Conservation (phyloP, 2,113 vertebrate species). For the Pangasianodon gigas region DNA sequence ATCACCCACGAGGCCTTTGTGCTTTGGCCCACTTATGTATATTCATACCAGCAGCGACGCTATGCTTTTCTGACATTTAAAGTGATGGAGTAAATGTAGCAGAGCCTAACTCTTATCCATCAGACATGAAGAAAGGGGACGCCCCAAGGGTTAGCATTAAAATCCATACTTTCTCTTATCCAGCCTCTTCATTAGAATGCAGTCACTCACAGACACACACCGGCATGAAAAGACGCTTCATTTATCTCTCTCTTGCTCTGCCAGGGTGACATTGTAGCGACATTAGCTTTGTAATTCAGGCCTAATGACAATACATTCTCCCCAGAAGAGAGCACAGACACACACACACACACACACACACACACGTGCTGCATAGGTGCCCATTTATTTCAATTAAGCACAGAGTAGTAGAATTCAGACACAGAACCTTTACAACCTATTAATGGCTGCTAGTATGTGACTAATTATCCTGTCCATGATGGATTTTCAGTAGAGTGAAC, state of each 20-base stretch:
- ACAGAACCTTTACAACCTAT: neutral
- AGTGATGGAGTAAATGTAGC: constrained; percentile 56
- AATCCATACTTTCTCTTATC: constrained; percentile 59
- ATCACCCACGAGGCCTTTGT: constrained; percentile 55
- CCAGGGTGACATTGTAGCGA: constrained; percentile 62
- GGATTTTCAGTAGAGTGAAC: constrained; percentile 7
- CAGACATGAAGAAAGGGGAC: constrained; percentile 51
- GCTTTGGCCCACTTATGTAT: constrained; percentile 36
- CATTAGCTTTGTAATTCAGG: constrained; percentile 61
- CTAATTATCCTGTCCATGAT: constrained; percentile 8
- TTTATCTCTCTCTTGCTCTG: constrained; percentile 69
- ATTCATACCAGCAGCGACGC: constrained; percentile 49
- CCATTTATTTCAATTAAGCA: constrained; percentile 43
- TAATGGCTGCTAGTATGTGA: constrained; percentile 22
- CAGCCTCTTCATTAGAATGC: constrained; percentile 55
- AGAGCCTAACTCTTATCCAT: constrained; percentile 55
- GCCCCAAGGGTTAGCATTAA: constrained; percentile 59
- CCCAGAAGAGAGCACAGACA: constrained; percentile 21
- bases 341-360: constrained; percentile 13
- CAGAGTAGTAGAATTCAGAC: constrained; percentile 19
- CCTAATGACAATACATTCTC: constrained; percentile 55
- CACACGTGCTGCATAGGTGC: constrained; percentile 9
- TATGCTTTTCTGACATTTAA: constrained; percentile 64
- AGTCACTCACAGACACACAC: constrained; percentile 32
- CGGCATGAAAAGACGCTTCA: constrained; percentile 46